These are phyloP conservation scores for Aythya baeri DNA, from an alignment of 2,113 vertebrate species.

Conservation along the genomic window DNA sequence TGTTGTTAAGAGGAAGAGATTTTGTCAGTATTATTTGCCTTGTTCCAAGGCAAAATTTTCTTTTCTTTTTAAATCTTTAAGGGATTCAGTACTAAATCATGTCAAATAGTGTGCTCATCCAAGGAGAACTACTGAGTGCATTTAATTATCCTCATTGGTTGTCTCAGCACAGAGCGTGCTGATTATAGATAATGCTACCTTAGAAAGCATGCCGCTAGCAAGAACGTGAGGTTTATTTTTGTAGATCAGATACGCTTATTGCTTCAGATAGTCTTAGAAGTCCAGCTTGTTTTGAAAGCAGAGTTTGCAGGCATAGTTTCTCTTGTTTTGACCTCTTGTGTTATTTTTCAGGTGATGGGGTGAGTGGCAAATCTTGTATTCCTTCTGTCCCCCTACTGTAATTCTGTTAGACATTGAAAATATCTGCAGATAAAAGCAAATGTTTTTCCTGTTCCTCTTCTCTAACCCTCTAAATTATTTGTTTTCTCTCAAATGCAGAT, in stretches of 20 bases:
- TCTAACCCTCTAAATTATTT: neutral
- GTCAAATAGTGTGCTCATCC: neutral
- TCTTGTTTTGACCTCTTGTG: neutral
- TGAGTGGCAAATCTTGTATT: neutral
- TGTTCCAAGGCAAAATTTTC: neutral
- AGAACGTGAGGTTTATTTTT: neutral
- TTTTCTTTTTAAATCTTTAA: neutral
- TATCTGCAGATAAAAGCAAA: neutral
- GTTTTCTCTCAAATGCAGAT: slow-evolving; percentile 70
- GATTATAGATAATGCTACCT: slow-evolving; percentile 33
- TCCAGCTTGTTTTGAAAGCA: slow-evolving; percentile 24
- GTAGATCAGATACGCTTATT: neutral
- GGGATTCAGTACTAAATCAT: neutral
- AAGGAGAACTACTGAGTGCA: neutral
- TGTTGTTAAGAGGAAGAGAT: neutral
- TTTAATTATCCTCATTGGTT: slow-evolving; percentile 37
- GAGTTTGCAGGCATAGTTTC: neutral
- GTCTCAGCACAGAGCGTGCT: slow-evolving; percentile 3
- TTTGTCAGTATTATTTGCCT: neutral
- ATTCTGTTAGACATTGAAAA: neutral
- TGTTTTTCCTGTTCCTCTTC: neutral
- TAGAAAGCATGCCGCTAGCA: neutral
- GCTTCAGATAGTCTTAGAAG: neutral
- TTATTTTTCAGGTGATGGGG: neutral
- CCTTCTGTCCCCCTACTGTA: neutral